phyloP scores from a whole-genome alignment of 1,140 invertebrate species.

The Metopolophium dirhodum region DNA sequence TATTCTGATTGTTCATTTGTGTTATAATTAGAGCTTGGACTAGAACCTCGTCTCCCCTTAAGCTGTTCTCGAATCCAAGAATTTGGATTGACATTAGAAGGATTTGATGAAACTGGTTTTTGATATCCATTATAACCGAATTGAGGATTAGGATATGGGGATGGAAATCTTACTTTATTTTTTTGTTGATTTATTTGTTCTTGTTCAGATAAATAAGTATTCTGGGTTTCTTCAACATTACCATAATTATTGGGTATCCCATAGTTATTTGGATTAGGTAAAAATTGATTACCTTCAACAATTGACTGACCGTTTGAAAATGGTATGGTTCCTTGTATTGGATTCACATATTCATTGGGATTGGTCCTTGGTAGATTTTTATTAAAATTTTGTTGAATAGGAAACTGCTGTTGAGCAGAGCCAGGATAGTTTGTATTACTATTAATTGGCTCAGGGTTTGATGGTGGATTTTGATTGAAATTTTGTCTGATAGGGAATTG shows the following conservation, averaged over 20 bases:
- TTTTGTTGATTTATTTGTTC: conserved; percentile 15
- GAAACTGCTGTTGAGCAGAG: neutral
- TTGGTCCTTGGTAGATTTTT: neutral
- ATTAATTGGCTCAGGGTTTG: neutral
- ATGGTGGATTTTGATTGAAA: neutral
- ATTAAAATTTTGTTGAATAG: conserved; percentile 6
- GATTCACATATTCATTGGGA: neutral
- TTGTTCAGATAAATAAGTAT: conserved; percentile 14
- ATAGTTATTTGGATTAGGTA: neutral
- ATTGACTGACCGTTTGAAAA: neutral
- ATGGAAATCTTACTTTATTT: conserved; percentile 6
- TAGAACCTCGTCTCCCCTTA: neutral
- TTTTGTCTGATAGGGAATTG: no score
- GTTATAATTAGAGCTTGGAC: neutral
- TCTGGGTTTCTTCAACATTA: neutral
- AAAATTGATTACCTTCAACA: neutral
- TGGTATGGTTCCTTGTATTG: neutral
- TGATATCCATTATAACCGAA: conserved; percentile 7
- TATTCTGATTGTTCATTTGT: conserved; percentile 6
- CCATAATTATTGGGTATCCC: neutral
- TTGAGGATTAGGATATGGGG: neutral
- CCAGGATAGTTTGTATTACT: neutral
- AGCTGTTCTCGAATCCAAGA: conserved; percentile 46
- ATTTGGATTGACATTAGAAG: conserved; percentile 31
- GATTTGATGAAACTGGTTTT: conserved; percentile 9